Evolutionary conservation across 2,113 vertebrate species (phyloP).

Genomic region (Halichoerus grypus): DNA sequence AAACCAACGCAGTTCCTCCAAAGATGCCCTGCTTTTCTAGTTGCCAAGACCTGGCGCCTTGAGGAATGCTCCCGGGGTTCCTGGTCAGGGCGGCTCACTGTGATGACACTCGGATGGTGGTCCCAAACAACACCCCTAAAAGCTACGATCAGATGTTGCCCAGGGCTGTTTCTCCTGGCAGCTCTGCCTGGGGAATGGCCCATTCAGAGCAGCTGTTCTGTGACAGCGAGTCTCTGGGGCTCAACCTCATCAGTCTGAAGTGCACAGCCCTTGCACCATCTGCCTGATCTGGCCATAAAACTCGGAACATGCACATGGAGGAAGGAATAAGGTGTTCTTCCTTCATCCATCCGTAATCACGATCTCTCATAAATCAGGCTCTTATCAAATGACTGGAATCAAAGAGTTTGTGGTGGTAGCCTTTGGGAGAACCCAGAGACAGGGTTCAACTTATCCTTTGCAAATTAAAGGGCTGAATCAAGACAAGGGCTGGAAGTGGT

Average conservation of each 20-base stretch:
- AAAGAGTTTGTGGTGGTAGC: not conserved
- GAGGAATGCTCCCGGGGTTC: too few species aligned
- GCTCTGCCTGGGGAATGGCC: not conserved
- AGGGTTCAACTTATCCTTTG: not conserved
- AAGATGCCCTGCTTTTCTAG: not conserved
- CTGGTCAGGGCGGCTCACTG: not conserved
- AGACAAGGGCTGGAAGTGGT: not conserved
- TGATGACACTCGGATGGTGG: rapidly evolving
- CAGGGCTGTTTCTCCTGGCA: not conserved
- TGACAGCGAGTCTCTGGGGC: not conserved
- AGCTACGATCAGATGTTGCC: not conserved
- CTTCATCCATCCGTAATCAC: not conserved
- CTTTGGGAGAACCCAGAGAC: not conserved
- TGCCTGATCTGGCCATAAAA: not conserved
- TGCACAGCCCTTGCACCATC: not conserved
- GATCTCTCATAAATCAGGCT: not conserved
- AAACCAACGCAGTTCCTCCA: not conserved
- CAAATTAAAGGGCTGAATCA: not conserved
- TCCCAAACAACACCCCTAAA: not conserved
- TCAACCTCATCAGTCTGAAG: not conserved
- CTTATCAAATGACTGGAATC: not conserved
- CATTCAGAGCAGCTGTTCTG: not conserved
- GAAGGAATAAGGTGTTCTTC: not conserved
- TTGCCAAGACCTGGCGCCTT: not conserved
- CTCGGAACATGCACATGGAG: not conserved